A percentile compares a stretch with the other conserved stretches of the same genome.
Evolutionary conservation across 2,797 vertebrate species (phyloP).

Genomic region (Lates japonicus): DNA sequence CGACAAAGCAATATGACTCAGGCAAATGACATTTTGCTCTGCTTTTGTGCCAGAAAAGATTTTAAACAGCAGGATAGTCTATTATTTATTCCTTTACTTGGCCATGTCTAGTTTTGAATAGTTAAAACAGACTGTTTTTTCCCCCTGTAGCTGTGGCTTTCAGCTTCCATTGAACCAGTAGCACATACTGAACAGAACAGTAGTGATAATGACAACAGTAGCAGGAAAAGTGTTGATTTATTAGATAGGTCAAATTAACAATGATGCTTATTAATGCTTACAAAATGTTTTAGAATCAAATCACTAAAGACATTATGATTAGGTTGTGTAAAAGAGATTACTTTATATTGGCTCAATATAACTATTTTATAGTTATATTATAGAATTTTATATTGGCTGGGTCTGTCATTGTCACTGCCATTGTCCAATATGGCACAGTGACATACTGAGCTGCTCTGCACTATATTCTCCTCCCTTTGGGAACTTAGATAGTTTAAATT

Average conservation of each 20-base stretch:
- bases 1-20: conserved; percentile 28
- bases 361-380: background rate
- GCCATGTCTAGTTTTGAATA: conserved; percentile 7
- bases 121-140: background rate
- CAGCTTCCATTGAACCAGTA: background rate
- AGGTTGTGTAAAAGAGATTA: background rate
- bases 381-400: conserved; percentile 9
- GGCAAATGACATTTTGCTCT: conserved; percentile 41
- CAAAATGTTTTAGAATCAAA: conserved; percentile 4
- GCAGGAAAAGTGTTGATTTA: background rate
- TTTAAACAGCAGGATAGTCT: conserved; percentile 42
- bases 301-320: background rate
- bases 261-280: background rate
- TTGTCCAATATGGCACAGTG: conserved; percentile 2
- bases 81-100: conserved; percentile 31
- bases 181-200: background rate
- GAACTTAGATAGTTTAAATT: conserved; percentile 13
- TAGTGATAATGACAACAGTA: background rate
- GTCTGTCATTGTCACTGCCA: conserved; percentile 12
- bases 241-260: conserved; percentile 6
- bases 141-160: background rate
- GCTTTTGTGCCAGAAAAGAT: conserved; percentile 44
- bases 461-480: conserved; percentile 1
- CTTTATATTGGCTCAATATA: conserved; percentile 3
- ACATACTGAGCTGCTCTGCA: conserved; percentile 18